Evolutionary conservation across 2,888 invertebrate species (phyloP), one percentile per base, ranked within the genome.

Genomic region (Thecophora atra): DNA sequence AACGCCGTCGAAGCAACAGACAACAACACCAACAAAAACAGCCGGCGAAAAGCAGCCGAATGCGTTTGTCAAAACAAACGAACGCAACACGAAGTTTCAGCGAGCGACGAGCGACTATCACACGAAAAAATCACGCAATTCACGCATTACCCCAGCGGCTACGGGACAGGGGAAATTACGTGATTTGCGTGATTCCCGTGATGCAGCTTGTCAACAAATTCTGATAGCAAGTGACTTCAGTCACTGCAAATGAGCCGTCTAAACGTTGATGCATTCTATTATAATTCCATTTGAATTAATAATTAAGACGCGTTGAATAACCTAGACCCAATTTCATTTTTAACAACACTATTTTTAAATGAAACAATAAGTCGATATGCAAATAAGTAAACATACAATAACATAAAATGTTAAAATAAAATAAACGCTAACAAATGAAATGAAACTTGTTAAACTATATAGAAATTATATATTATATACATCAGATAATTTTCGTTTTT

Each of bases 361-460:
- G 24, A 56, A 58, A 56, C 44, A 69, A 69, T 47, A 58, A 69
- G 58, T 69, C 68, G 60, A 44, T 60, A 58, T 60, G 44, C 44
- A 28, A 42, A 58, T 69, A 69, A 69, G 42, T 58, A 44, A 51
- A 66, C n/a, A n/a, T n/a, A n/a, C 47, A 28, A n/a, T 66, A 69
- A 69, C 68, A 60, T 69, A 69, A 69, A 69, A 69, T 69, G 68
- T 69, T 69, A 58, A 69, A 60, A 58, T 69, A 15, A 69, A 28
- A 44, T 44, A 69, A 47, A 44, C 37, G 26, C 56, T 60, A 47
- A 37, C 44, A 69, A 66, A 69, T 69, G 68, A 69, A 58, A 44
- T 60, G 44, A 69, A 69, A 69, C 68, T 69, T 69, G 68, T 69
- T 69, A 69, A 69, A 69, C 68, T 69, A 69, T 69, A 52, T 58